phyloP scores from a whole-genome alignment of 2,888 invertebrate species.

The Aproaerema taeniolella region DNA sequence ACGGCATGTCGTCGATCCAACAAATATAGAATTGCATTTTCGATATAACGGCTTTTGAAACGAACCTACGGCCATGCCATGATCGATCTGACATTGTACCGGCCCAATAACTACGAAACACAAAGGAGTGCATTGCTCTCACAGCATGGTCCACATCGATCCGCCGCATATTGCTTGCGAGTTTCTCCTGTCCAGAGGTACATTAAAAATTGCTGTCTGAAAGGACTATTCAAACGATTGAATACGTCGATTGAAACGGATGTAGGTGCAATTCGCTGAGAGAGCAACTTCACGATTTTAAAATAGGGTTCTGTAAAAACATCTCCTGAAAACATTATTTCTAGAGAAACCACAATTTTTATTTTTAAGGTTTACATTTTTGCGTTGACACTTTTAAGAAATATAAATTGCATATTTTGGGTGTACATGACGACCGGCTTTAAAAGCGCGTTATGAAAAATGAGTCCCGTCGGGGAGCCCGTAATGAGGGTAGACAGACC shows the following conservation, averaged over 20 bases:
- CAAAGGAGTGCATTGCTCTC: slow-evolving; percentile 39
- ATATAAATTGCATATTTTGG: slow-evolving; percentile 9
- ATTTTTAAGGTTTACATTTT: slow-evolving; percentile 1
- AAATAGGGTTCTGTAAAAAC: no score
- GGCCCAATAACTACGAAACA: slow-evolving; percentile 35
- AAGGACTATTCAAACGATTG: slow-evolving; percentile 34
- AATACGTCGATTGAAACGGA: slow-evolving; percentile 21
- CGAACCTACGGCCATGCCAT: slow-evolving; percentile 32
- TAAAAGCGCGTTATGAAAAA: slow-evolving; percentile 11
- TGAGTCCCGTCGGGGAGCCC: slow-evolving; percentile 11
- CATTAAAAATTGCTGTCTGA: slow-evolving; percentile 38
- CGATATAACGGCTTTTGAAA: slow-evolving; percentile 33
- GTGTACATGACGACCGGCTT: slow-evolving; percentile 7
- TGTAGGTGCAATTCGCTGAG: not conserved
- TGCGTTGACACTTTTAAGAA: slow-evolving; percentile 7
- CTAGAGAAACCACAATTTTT: no score
- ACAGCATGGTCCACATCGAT: slow-evolving; percentile 25
- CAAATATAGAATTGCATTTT: not conserved
- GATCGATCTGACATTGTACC: slow-evolving; percentile 37
- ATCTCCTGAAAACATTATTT: no score
- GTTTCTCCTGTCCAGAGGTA: slow-evolving; percentile 19
- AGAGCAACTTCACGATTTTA: not conserved
- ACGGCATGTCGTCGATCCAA: slow-evolving; percentile 1
- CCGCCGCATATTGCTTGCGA: slow-evolving; percentile 22
- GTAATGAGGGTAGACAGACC: slow-evolving; percentile 19